A percentile compares a stretch with the other conserved stretches of the same genome.
phyloP scores from a whole-genome alignment of 2,113 vertebrate genomes.

The Odocoileus hemionus region DNA sequence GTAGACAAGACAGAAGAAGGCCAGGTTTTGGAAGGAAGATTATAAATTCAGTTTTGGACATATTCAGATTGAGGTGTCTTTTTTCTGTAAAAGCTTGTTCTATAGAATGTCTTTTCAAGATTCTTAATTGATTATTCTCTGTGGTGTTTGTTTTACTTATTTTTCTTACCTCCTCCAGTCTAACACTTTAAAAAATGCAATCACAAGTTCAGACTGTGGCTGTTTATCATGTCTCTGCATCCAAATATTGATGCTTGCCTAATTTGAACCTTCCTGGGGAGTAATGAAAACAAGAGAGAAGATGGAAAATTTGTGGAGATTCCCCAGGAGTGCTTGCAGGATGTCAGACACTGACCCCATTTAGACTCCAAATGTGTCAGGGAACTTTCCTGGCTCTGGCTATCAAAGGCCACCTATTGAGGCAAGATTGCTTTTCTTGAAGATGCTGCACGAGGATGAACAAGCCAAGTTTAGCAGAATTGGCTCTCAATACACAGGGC shows the following conservation, averaged over 20 bases:
- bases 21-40: neutral
- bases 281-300: slow-evolving; percentile 72
- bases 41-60: neutral
- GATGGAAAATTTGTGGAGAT: slow-evolving; percentile 60
- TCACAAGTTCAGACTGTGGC: neutral
- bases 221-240: slow-evolving; percentile 52
- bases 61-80: neutral
- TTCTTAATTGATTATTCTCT: neutral
- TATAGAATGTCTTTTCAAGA: neutral
- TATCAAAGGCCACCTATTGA: slow-evolving; percentile 22
- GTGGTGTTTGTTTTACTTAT: neutral
- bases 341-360: slow-evolving; percentile 64
- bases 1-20: neutral
- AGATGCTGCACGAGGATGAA: neutral
- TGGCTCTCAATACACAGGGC: neutral
- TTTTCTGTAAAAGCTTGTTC: neutral
- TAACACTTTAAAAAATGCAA: slow-evolving; percentile 65
- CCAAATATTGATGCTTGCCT: slow-evolving; percentile 71
- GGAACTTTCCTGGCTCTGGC: slow-evolving; percentile 56
- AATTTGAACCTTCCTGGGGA: slow-evolving; percentile 48
- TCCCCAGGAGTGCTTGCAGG: slow-evolving; percentile 58
- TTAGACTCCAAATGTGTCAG: slow-evolving; percentile 70
- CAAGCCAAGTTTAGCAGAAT: neutral
- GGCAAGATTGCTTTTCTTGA: slow-evolving; percentile 1
- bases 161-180: neutral